phyloP scores from a whole-genome alignment of 2,888 invertebrate species.

The Invenusta paracnida region DNA sequence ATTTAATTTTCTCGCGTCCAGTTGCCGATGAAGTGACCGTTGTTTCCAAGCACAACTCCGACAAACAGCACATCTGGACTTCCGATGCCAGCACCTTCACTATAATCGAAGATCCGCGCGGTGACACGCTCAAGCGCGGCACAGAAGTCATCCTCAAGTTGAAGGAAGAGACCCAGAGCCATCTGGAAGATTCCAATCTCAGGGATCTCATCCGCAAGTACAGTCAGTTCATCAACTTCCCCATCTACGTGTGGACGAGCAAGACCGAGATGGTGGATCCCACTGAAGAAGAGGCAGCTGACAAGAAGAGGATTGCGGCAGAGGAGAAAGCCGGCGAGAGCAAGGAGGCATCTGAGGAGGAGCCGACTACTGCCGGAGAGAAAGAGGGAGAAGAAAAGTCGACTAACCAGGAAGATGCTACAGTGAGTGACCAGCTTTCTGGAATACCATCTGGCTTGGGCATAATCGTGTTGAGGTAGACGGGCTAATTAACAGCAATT shows the following conservation, averaged over 20 bases:
- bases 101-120: constrained; percentile 82
- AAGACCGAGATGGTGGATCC: constrained; percentile 70
- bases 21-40: constrained; percentile 94
- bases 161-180: constrained; percentile 94
- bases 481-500: no score
- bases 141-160: constrained; percentile 80
- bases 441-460: no score
- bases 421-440: constrained; percentile 69
- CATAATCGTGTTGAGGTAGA: no score
- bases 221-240: constrained; percentile 99
- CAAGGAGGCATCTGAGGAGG: constrained; percentile 65
- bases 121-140: constrained; percentile 81
- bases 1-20: no score
- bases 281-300: constrained; percentile 66
- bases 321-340: constrained; percentile 48
- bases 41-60: constrained; percentile 83
- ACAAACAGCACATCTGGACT: constrained; percentile 90
- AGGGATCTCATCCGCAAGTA: constrained; percentile 88
- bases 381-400: constrained; percentile 87
- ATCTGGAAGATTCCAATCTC: constrained; percentile 83
- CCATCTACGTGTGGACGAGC: constrained; percentile 86
- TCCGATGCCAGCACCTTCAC: constrained; percentile 85
- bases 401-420: constrained; percentile 94
- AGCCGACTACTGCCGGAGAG: constrained; percentile 61
- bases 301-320: constrained; percentile 50